Evolutionary conservation across 1,140 invertebrate species (phyloP).

Genomic region (Zaprionus taronus): DNA sequence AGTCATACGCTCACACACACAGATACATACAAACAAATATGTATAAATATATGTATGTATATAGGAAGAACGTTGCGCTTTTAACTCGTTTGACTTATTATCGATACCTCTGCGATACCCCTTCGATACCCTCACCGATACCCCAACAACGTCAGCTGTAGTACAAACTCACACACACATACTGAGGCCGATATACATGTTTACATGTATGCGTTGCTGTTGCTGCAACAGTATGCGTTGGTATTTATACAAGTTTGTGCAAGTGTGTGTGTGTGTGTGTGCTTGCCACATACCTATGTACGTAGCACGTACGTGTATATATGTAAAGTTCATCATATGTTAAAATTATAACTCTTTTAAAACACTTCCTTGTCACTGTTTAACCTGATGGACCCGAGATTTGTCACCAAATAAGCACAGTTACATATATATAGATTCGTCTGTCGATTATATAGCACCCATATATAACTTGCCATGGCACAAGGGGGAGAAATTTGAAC

Average conservation of each 20-base stretch:
- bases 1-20: conserved; percentile 19
- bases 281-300: conserved; percentile 49
- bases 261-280: conserved; percentile 30
- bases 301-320: conserved; percentile 20
- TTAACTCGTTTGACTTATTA: conserved; percentile 42
- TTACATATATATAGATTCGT: conserved; percentile 2
- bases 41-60: conserved; percentile 21
- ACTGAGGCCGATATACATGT: conserved; percentile 24
- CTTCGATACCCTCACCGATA: conserved; percentile 34
- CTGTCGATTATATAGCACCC: conserved; percentile 12
- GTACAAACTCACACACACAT: conserved; percentile 28
- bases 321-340: conserved; percentile 32
- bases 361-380: conserved; percentile 12
- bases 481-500: conserved; percentile 54
- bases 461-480: conserved; percentile 25
- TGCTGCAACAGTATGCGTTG: conserved; percentile 31
- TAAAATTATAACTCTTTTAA: conserved; percentile 18
- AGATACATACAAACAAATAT: conserved; percentile 24
- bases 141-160: conserved; percentile 53
- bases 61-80: conserved; percentile 43
- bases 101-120: conserved; percentile 31
- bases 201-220: conserved; percentile 24
- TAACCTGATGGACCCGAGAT: not conserved
- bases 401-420: conserved; percentile 13
- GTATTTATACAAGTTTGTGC: conserved; percentile 54